Evolutionary conservation across 2,888 invertebrate genomes (phyloP).

Genomic region (Drosophila mimetica): DNA sequence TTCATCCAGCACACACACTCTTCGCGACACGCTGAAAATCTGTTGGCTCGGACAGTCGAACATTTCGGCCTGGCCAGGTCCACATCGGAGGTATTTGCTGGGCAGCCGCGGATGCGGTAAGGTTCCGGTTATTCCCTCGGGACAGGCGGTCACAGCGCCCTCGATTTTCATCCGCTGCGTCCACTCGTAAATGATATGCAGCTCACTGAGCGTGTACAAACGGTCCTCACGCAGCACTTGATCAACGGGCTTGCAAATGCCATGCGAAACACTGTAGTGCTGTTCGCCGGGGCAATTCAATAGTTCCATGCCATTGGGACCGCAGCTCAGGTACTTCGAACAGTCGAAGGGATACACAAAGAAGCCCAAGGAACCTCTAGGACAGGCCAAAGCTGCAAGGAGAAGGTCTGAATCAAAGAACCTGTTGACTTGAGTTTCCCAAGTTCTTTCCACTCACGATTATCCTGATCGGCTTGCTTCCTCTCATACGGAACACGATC

Average conservation of each 20-base stretch:
- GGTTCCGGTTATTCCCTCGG: slow-evolving; percentile 52
- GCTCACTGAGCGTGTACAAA: slow-evolving; percentile 43
- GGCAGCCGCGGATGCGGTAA: slow-evolving; percentile 85
- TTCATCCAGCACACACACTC: slow-evolving; percentile 86
- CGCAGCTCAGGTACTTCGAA: slow-evolving; percentile 88
- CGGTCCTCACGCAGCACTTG: slow-evolving; percentile 67
- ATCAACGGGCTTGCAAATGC: slow-evolving; percentile 53
- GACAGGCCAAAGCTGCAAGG: slow-evolving; percentile 81
- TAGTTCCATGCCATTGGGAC: slow-evolving; percentile 86
- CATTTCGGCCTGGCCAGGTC: slow-evolving; percentile 85
- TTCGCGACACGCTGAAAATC: slow-evolving; percentile 83
- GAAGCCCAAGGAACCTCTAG: slow-evolving; percentile 85
- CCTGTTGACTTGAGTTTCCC: not conserved
- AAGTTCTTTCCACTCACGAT: slow-evolving; percentile 47
- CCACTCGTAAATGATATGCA: slow-evolving; percentile 54
- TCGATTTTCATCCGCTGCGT: slow-evolving; percentile 42
- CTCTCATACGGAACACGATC: slow-evolving; percentile 48
- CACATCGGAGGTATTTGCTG: slow-evolving; percentile 87
- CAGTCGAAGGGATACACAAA: slow-evolving; percentile 87
- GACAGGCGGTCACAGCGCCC: slow-evolving; percentile 43
- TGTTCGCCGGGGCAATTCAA: slow-evolving; percentile 87
- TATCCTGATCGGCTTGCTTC: slow-evolving; percentile 6
- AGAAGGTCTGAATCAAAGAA: not conserved
- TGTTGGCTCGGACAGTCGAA: slow-evolving; percentile 86
- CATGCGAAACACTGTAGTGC: slow-evolving; percentile 85